These are phyloP conservation scores for Glyphotaelius pellucidus DNA, from an alignment of 2,888 invertebrate species.

Conservation along the genomic window DNA sequence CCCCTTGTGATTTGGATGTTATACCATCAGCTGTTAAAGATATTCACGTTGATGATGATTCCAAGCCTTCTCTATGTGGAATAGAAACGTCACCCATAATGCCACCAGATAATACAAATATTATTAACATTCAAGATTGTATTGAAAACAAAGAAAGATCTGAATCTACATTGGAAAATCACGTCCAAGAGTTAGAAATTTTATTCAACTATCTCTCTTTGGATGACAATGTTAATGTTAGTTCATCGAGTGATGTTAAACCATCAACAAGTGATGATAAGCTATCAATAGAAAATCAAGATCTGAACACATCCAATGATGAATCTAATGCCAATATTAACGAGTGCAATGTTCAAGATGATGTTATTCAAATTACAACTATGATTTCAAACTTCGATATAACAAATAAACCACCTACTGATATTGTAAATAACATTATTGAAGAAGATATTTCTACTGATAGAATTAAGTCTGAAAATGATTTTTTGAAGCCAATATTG, in stretches of 20 bases:
- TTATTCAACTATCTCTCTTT: conserved; percentile 26
- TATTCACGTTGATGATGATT: background rate
- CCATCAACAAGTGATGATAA: conserved; percentile 10
- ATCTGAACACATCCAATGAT: conserved; percentile 26
- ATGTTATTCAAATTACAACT: background rate
- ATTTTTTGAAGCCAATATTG: background rate
- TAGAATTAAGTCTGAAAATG: background rate
- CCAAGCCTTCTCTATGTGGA: background rate
- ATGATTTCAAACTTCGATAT: background rate
- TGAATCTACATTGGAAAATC: background rate
- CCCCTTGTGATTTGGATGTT: background rate
- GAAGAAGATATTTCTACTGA: background rate
- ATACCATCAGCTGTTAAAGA: background rate
- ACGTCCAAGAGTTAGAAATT: conserved; percentile 19
- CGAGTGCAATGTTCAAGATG: background rate
- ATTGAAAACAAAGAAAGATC: conserved; percentile 26
- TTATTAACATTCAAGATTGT: background rate
- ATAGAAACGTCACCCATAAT: background rate
- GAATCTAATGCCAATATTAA: background rate
- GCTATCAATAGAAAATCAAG: background rate
- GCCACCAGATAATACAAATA: background rate
- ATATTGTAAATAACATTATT: background rate
- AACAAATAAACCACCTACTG: background rate
- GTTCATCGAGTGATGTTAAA: background rate
- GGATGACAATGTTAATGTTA: background rate